Evolutionary conservation across 2,888 invertebrate genomes (phyloP).

Genomic region (Axea sp.): DNA sequence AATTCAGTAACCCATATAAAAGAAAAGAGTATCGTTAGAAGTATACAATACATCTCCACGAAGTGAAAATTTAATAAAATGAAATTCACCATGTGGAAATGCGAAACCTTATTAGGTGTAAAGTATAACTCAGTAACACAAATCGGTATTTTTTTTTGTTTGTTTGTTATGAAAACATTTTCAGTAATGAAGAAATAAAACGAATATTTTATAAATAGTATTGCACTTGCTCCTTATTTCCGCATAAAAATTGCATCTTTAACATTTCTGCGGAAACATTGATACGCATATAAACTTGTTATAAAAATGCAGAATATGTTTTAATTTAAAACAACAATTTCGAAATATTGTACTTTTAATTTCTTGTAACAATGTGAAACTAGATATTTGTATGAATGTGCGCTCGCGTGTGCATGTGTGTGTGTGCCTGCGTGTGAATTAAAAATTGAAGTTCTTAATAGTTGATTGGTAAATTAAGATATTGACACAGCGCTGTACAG

Average conservation of each 20-base stretch:
- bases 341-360: too few species aligned
- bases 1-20: constrained; percentile 6
- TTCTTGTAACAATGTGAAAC: too few species aligned
- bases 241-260: too few species aligned
- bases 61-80: constrained; percentile 23
- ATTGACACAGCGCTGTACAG: constrained; percentile 18
- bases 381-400: too few species aligned
- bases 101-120: constrained; percentile 21
- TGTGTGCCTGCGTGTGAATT: background rate
- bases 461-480: constrained; percentile 30
- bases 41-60: constrained; percentile 1
- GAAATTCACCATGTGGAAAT: constrained; percentile 9
- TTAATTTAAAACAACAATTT: too few species aligned
- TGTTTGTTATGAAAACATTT: constrained; percentile 2
- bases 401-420: too few species aligned
- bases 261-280: too few species aligned
- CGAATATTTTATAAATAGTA: background rate
- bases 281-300: too few species aligned
- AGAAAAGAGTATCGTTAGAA: constrained; percentile 6
- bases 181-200: constrained; percentile 9
- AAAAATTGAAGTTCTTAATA: background rate
- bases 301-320: too few species aligned
- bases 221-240: too few species aligned
- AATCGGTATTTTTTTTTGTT: too few species aligned
- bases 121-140: constrained; percentile 10